Base-by-base conservation (phyloP, 2,113 vertebrate species). In the Malurus melanocephalus region DNA sequence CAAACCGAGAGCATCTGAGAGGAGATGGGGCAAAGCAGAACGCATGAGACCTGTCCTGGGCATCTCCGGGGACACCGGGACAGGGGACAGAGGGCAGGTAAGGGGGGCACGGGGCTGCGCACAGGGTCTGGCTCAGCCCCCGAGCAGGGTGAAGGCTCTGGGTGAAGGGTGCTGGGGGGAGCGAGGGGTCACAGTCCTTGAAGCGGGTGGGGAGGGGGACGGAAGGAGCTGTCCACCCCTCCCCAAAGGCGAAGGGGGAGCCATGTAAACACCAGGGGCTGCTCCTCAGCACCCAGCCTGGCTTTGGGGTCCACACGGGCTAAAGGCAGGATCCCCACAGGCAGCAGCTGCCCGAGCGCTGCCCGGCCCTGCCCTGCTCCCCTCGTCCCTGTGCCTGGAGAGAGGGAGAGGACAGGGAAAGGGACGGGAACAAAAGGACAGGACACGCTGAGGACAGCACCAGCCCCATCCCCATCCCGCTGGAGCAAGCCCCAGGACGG, bases 1-100 rank as follows among this genome's bases (percentile, higher is more conserved):
- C 52, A 53, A 82, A 79, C 52, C 67, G 53, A 60, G 85, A 73
- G 75, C 85, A 2, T 8, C 9, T 1, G 73, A 64, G 64, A 64
- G 56, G 89, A 71, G 48, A 69, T 9, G 62, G 61, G 42, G 46
- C 30, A 0, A 94, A 95, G 94, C 91, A 65, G 22, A 80, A 82
- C 0, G 43, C 7, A 2, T 3, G 40, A 73, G 11, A 57, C 7
- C 55, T 6, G 2, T 5, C 16, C 51, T 52, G 9, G 13, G 24
- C 42, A 8, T 4, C 7, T 4, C 64, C 4, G 0, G 23, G 40
- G 88, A n/a, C 67, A 38, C 35, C 0, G 10, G 65, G 20, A 35
- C 4, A 14, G 3, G 38, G 32, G 74, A 28, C 12, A 10, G 35
- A 10, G 15, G 22, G 62, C 15, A 4, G 68, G 83, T 27, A 38